A percentile compares a stretch with the other conserved stretches of the same genome.
These are phyloP conservation scores for Drosophila suzukii DNA, from an alignment of 1,140 invertebrate genomes.

Conservation along the genomic window DNA sequence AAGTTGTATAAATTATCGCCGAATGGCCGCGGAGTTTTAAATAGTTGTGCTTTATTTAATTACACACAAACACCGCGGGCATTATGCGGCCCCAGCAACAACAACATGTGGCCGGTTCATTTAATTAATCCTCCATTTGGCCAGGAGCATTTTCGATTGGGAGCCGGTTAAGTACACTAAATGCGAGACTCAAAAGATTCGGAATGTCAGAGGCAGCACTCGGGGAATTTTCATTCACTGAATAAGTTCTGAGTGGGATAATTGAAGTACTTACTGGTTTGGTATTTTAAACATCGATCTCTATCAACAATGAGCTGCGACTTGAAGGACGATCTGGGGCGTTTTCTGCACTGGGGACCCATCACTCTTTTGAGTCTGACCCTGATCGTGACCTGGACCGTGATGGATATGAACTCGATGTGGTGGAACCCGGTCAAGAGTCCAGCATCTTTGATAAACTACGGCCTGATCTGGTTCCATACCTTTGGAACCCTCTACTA, in stretches of 20 bases:
- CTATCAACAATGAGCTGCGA: not conserved
- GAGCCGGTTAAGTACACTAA: slow-evolving; percentile 3
- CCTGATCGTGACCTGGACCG: not conserved
- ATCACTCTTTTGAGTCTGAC: not conserved
- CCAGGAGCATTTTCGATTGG: slow-evolving; percentile 1
- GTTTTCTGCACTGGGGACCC: slow-evolving; percentile 61
- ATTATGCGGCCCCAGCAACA: slow-evolving; percentile 15
- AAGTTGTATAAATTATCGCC: slow-evolving; percentile 50
- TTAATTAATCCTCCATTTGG: slow-evolving; percentile 53
- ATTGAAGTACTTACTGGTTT: not conserved
- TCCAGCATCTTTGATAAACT: slow-evolving; percentile 1
- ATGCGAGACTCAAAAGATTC: not conserved
- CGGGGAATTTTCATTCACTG: not conserved
- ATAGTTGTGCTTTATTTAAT: slow-evolving; percentile 67
- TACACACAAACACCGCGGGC: slow-evolving; percentile 48
- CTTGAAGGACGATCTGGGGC: slow-evolving; percentile 12
- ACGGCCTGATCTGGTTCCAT: slow-evolving; percentile 22
- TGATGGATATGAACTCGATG: slow-evolving; percentile 30
- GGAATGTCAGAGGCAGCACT: not conserved
- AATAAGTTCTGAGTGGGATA: no score
- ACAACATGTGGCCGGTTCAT: slow-evolving; percentile 41
- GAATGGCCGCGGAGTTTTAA: slow-evolving; percentile 27
- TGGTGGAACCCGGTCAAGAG: slow-evolving; percentile 34
- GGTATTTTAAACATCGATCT: not conserved
- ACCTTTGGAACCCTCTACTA: slow-evolving; percentile 25